Conservation (phyloP, 2,888 invertebrate species). For the Endomychus coccineus region DNA sequence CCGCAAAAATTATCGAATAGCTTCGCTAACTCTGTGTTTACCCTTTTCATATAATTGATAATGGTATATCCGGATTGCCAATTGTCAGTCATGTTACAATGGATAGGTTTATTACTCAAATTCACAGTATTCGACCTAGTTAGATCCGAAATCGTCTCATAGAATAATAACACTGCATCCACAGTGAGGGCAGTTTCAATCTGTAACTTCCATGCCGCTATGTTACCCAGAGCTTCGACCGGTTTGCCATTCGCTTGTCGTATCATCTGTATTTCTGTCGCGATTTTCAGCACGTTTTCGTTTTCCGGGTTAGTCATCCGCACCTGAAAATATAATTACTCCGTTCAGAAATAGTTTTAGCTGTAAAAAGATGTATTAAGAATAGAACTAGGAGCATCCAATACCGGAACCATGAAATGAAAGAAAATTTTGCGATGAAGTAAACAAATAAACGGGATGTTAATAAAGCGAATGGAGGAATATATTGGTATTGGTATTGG, state of each 20-base stretch:
- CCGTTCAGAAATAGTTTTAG: too few relatives aligned
- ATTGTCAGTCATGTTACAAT: slow-evolving; percentile 52
- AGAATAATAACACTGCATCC: slow-evolving; percentile 77
- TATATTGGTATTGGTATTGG: too few relatives aligned
- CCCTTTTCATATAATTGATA: slow-evolving; percentile 73
- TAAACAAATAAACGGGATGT: too few relatives aligned
- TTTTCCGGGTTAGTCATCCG: slow-evolving; percentile 7
- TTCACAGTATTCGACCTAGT: slow-evolving; percentile 42
- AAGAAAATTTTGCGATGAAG: too few relatives aligned
- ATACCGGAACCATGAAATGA: too few relatives aligned
- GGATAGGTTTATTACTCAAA: slow-evolving; percentile 48
- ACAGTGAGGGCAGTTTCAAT: slow-evolving; percentile 74
- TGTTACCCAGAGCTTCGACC: slow-evolving; percentile 10
- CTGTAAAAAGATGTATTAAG: too few relatives aligned
- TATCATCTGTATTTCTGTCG: slow-evolving; percentile 18
- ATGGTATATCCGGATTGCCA: slow-evolving; percentile 79
- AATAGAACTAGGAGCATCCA: too few relatives aligned
- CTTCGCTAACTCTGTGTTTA: too few relatives aligned
- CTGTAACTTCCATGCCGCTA: slow-evolving; percentile 43
- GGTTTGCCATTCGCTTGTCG: slow-evolving; percentile 8
- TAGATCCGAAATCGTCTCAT: slow-evolving; percentile 67
- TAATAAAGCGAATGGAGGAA: too few relatives aligned
- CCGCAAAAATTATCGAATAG: too few relatives aligned
- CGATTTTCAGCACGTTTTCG: slow-evolving; percentile 8
- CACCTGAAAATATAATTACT: slow-evolving; percentile 10